Evolutionary conservation across 2,888 invertebrate species (phyloP).

Genomic region (Formica aserva): DNA sequence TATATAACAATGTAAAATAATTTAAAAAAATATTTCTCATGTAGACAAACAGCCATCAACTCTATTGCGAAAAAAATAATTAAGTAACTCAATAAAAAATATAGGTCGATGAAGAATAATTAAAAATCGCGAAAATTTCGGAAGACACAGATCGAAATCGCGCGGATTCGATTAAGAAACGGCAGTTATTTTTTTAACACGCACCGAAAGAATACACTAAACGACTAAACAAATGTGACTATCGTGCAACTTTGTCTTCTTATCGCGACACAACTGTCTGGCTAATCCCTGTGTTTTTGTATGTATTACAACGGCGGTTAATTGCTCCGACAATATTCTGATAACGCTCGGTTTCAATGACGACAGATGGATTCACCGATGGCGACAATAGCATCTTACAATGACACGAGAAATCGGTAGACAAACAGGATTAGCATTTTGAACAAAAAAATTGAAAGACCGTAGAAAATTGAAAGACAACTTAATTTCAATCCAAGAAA

Average conservation of each 20-base stretch:
- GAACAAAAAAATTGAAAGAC: background rate
- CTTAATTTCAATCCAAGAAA: background rate
- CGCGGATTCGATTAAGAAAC: background rate
- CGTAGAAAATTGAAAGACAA: too few species aligned
- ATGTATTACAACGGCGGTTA: background rate
- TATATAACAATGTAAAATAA: too few species aligned
- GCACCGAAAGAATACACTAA: background rate
- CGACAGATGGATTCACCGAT: background rate
- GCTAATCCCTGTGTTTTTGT: background rate
- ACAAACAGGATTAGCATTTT: background rate
- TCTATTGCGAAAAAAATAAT: too few species aligned
- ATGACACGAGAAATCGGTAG: background rate
- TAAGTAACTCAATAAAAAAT: too few species aligned
- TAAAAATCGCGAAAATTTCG: too few species aligned
- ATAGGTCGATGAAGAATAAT: too few species aligned
- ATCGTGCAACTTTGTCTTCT: background rate
- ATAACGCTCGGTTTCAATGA: background rate
- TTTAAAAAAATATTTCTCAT: too few species aligned
- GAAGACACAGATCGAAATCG: background rate
- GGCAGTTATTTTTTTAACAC: background rate
- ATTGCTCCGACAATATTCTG: slow-evolving; percentile 9
- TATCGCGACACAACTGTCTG: background rate
- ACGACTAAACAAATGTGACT: background rate
- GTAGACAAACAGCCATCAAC: too few species aligned
- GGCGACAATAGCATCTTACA: background rate